Evolutionary conservation across 1,140 invertebrate species (phyloP), one percentile per base, ranked within the genome.

Genomic region (Mylabris phalerata): DNA sequence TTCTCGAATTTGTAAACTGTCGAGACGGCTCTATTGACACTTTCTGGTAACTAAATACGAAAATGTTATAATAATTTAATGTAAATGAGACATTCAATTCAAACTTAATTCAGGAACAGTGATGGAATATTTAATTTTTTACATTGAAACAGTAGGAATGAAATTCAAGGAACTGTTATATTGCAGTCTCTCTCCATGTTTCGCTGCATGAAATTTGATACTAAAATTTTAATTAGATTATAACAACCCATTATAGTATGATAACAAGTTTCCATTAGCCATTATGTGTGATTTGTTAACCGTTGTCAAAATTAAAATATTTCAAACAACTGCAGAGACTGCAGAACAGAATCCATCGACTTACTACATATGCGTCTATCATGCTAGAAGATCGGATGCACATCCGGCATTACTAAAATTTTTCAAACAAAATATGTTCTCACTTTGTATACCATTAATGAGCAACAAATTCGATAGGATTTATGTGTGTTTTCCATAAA

Each of bases 401-500:
- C 61, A 63, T 66, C 64, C 64, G 64, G 64, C 60, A 19, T 45
- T 39, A 50, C 45, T 49, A 54, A 59, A 57, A 55, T 58, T 56
- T 52, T 32, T 32, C 32, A 42, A 55, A 40, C 52, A 57, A 63
- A 59, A 66, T 61, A 59, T 66, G 64, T 66, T 63, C 61, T 61
- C 64, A 64, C 64, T 66, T 66, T 66, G 64, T 66, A 66, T 64
- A 58, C 64, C 64, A 66, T 66, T 66, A 66, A 63, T 57, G 64
- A 59, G 13, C 4, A 59, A 65, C 63, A 65, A 65, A 65, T 65
- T 65, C 55, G 55, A 43, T 40, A 42, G 47, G 61, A 65, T 65
- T 65, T 65, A 65, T 65, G 63, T 64, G 56, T 64, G 13, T 32
- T 13, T 25, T 4, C 42, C 11, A 54, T 27, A 7, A 7, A 32